phyloP scores from a whole-genome alignment of 2,888 invertebrate genomes.

The Tuta absoluta region DNA sequence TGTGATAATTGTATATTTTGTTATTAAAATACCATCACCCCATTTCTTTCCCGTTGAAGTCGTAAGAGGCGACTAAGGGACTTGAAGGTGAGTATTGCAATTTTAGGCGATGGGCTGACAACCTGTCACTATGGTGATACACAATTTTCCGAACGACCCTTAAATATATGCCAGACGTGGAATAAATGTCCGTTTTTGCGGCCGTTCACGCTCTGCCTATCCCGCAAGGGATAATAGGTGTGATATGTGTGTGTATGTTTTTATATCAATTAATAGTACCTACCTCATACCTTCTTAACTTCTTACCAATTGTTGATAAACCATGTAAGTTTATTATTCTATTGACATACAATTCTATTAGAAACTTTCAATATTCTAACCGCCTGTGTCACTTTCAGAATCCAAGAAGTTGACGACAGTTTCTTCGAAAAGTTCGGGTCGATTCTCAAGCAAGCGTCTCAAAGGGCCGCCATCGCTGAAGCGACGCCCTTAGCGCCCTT shows the following conservation, averaged over 20 bases:
- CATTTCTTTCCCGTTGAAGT: too few relatives aligned
- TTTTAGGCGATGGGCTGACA: too few relatives aligned
- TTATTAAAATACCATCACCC: too few relatives aligned
- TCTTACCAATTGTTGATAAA: not conserved
- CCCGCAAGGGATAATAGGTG: too few relatives aligned
- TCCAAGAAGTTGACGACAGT: conserved; percentile 90
- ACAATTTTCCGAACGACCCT: too few relatives aligned
- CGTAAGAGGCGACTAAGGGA: too few relatives aligned
- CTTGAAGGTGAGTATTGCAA: too few relatives aligned
- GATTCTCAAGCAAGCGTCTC: conserved; percentile 84
- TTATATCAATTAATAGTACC: not conserved
- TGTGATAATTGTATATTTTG: not conserved
- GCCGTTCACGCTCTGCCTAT: too few relatives aligned
- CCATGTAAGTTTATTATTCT: not conserved
- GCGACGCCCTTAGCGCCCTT: conserved; percentile 79
- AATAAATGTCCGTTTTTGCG: too few relatives aligned
- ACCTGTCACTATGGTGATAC: too few relatives aligned
- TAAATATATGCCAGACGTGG: too few relatives aligned
- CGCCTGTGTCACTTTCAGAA: conserved; percentile 75
- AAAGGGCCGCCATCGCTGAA: conserved; percentile 80
- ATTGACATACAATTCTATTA: not conserved
- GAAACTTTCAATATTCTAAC: conserved; percentile 2
- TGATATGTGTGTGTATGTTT: too few relatives aligned
- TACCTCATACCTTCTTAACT: not conserved
- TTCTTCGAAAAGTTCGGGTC: conserved; percentile 93